These are phyloP conservation scores for Ditylenchus dipsaci DNA, from an alignment of 1,140 invertebrate genomes.

Conservation along the genomic window DNA sequence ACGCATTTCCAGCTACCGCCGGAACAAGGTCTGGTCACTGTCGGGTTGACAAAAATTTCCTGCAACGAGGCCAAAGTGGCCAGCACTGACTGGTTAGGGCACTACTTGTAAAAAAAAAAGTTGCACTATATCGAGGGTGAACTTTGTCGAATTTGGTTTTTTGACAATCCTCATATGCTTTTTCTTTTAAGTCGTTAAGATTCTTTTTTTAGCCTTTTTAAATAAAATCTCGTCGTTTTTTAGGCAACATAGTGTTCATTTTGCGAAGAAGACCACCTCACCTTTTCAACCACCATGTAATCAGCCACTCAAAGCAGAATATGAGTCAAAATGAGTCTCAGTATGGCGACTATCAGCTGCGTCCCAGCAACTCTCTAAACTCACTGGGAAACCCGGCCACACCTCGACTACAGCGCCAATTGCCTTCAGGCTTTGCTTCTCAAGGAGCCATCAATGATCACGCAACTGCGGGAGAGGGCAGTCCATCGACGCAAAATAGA, in stretches of 20 bases:
- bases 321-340: too few species aligned
- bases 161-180: too few species aligned
- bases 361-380: not conserved
- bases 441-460: not conserved
- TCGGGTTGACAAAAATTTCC: too few species aligned
- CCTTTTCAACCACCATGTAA: not conserved
- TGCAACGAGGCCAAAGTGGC: too few species aligned
- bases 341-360: not conserved
- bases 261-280: conserved; percentile 2
- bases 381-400: not conserved
- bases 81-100: too few species aligned
- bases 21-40: too few species aligned
- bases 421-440: not conserved
- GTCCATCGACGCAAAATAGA: not conserved
- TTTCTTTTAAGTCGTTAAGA: too few species aligned
- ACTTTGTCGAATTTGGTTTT: too few species aligned
- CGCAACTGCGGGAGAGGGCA: not conserved
- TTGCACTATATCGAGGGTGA: too few species aligned
- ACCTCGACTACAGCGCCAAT: not conserved
- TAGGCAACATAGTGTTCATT: conserved; percentile 9
- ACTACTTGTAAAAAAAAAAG: too few species aligned
- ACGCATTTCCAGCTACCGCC: too few species aligned
- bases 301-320: not conserved
- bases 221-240: not conserved
- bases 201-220: too few species aligned